A percentile compares a stretch with the other conserved stretches of the same genome.
These are phyloP conservation scores for Pseudococcus viburni DNA, from an alignment of 2,888 invertebrate genomes.

Conservation along the genomic window DNA sequence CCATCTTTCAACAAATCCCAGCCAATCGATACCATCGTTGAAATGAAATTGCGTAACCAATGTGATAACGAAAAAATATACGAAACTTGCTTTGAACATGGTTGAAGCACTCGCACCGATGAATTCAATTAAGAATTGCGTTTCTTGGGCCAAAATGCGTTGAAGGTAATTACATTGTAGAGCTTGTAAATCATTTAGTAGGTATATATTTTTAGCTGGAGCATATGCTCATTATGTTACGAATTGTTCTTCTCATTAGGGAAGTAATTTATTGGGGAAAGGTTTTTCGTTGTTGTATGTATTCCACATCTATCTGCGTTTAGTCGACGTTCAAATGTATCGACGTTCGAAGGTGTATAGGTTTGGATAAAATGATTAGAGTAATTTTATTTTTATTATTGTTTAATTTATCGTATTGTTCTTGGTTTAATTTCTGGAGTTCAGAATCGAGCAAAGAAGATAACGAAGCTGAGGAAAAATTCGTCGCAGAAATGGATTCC, in stretches of 20 bases:
- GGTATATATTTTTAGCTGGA: background rate
- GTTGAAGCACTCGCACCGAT: background rate
- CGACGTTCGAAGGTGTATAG: background rate
- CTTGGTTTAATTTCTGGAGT: background rate
- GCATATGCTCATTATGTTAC: background rate
- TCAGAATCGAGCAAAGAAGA: background rate
- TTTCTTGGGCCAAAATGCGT: background rate
- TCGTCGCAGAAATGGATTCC: constrained; percentile 23
- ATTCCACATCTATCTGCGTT: background rate
- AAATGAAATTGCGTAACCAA: background rate
- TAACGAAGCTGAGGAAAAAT: background rate
- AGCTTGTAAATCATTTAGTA: background rate
- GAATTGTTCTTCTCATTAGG: background rate
- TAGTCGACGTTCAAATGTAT: background rate
- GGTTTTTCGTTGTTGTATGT: background rate
- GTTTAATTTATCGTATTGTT: background rate
- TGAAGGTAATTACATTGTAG: background rate
- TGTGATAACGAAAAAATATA: background rate
- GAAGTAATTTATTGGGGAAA: background rate
- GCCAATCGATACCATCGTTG: background rate
- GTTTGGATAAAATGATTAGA: background rate
- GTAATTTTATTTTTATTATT: background rate
- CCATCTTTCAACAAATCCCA: background rate
- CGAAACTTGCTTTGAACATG: background rate
- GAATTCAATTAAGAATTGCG: background rate